Conservation (phyloP, 2,888 invertebrate species). For the Cynaeus angustus region DNA sequence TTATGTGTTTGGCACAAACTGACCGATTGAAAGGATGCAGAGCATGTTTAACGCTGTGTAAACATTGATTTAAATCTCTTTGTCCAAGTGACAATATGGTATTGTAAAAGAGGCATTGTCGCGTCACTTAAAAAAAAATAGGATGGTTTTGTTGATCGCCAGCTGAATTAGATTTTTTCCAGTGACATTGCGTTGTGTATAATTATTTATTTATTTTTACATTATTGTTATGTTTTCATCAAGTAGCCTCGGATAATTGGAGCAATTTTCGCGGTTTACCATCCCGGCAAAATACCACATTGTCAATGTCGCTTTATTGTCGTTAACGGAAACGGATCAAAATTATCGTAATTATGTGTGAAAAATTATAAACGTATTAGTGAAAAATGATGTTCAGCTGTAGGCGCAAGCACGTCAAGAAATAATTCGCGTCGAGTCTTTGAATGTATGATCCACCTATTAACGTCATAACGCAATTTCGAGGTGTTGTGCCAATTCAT, state of each 20-base stretch:
- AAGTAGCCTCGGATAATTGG: slow-evolving; percentile 41
- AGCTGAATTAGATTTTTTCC: slow-evolving; percentile 41
- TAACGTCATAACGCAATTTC: slow-evolving; percentile 68
- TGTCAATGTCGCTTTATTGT: slow-evolving; percentile 47
- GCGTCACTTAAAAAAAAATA: slow-evolving; percentile 58
- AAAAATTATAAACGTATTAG: slow-evolving; percentile 59
- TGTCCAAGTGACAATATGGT: slow-evolving; percentile 67
- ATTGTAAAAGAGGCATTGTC: slow-evolving; percentile 66
- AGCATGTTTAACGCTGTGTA: slow-evolving; percentile 68
- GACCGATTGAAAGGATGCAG: slow-evolving; percentile 62
- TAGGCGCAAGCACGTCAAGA: slow-evolving; percentile 31
- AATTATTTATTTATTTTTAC: slow-evolving; percentile 52
- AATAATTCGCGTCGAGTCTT: slow-evolving; percentile 35
- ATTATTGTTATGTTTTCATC: slow-evolving; percentile 38
- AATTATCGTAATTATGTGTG: slow-evolving; percentile 52
- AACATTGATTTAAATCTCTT: slow-evolving; percentile 70
- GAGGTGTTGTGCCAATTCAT: slow-evolving; percentile 68
- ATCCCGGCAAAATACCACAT: slow-evolving; percentile 14
- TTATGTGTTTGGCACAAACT: slow-evolving; percentile 34
- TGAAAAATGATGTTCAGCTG: slow-evolving; percentile 13
- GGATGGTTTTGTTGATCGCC: slow-evolving; percentile 57
- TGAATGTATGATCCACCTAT: slow-evolving; percentile 64
- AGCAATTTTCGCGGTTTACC: slow-evolving; percentile 50
- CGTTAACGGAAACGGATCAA: slow-evolving; percentile 31
- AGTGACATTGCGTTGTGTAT: slow-evolving; percentile 33